Conservation (phyloP, 2,888 invertebrate species). For the Ommatoiulus sabulosus region DNA sequence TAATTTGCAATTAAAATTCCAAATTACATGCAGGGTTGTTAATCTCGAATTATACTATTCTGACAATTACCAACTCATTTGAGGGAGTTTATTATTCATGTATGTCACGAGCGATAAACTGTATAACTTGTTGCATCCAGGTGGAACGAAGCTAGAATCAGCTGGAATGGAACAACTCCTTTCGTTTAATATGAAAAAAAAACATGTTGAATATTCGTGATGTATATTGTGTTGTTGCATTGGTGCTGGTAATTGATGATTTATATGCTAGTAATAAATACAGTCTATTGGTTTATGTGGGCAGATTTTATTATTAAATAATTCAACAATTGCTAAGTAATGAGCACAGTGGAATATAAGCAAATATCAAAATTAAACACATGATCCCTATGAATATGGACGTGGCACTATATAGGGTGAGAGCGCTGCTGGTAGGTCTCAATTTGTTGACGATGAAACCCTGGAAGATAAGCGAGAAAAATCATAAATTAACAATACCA, state of each 20-base stretch:
- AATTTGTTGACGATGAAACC: constrained; percentile 13
- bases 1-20: too few relatives aligned
- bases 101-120: too few relatives aligned
- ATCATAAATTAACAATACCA: neutral
- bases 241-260: neutral
- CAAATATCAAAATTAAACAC: constrained; percentile 22
- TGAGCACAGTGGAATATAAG: constrained; percentile 46
- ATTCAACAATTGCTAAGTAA: constrained; percentile 32
- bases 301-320: constrained; percentile 9
- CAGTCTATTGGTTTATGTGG: neutral
- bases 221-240: neutral
- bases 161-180: constrained; percentile 66
- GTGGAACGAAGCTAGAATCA: constrained; percentile 66
- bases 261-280: neutral
- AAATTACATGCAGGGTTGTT: too few relatives aligned
- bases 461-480: constrained; percentile 37
- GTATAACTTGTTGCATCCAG: constrained; percentile 49
- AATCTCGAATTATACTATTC: too few relatives aligned
- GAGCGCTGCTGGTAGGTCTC: constrained; percentile 22
- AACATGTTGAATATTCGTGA: neutral
- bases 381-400: constrained; percentile 6
- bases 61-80: too few relatives aligned
- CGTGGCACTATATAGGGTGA: constrained; percentile 33
- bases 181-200: constrained; percentile 56
- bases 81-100: too few relatives aligned